phyloP scores from a whole-genome alignment of 2,888 invertebrate genomes.

The Lapara coniferarum region DNA sequence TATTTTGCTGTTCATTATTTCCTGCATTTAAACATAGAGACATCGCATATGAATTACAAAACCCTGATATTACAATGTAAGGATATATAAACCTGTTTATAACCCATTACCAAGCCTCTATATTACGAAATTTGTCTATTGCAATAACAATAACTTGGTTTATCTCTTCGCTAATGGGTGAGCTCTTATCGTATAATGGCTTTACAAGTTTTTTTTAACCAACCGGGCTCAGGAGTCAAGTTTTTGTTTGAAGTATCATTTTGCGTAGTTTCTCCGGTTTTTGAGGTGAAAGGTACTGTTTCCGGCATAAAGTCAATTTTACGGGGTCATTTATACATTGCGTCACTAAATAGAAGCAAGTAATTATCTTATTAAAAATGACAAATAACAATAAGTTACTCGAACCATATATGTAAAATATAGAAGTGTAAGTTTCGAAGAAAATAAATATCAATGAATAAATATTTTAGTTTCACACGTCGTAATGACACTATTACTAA shows the following conservation, averaged over 20 bases:
- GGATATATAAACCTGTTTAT: slow-evolving; percentile 12
- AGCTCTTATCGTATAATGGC: slow-evolving; percentile 36
- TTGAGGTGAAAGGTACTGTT: background rate
- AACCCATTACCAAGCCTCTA: slow-evolving; percentile 30
- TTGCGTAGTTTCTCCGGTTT: slow-evolving; percentile 25
- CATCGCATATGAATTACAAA: background rate
- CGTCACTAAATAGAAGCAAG: too few relatives aligned
- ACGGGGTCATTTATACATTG: too few relatives aligned
- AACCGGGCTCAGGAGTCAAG: slow-evolving; percentile 24
- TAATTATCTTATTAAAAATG: too few relatives aligned
- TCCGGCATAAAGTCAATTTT: background rate
- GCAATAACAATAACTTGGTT: slow-evolving; percentile 33
- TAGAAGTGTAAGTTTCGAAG: too few relatives aligned
- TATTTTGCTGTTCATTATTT: too few relatives aligned
- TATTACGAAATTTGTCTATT: slow-evolving; percentile 35
- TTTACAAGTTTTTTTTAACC: slow-evolving; percentile 30
- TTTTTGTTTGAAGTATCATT: slow-evolving; percentile 28
- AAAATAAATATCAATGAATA: too few relatives aligned
- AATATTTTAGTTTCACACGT: too few relatives aligned
- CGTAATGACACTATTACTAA: too few relatives aligned
- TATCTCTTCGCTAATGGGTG: slow-evolving; percentile 37
- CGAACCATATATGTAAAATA: too few relatives aligned
- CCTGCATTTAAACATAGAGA: too few relatives aligned
- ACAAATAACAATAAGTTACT: too few relatives aligned
- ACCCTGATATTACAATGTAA: slow-evolving; percentile 13